Base-by-base conservation (phyloP, 2,888 invertebrate genomes). In the Chymomyza fuscimana region DNA sequence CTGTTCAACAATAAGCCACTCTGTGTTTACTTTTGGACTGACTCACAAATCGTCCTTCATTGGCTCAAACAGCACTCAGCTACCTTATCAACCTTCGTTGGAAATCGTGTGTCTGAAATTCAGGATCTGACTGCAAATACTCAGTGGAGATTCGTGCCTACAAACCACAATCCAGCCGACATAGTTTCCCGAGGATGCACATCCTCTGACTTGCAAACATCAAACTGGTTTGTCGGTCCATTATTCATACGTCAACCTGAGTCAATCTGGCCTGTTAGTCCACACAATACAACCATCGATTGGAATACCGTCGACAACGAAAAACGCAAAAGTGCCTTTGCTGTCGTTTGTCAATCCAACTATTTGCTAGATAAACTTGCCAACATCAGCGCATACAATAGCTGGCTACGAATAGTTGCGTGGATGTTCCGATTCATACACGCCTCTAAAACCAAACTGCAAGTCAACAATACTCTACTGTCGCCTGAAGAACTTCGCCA, bases 231-330 rank as follows among this genome's bases (percentile, higher is more conserved):
- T 29, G 5, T 56, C n/a, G 65, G 59, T 56, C 59, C 65, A 19
- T 7, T 22, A 16, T 69, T 69, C 29, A 54, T 69, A 50, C 15
- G 25, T 19, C 36, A 50, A 25, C 22, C 67, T 67, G 16, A 63
- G 69, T 69, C 70, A 73, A 40, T 0, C 7, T 92, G 81, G 90
- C 63, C 66, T 16, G 56, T 63, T 36, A 59, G 61, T 63, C 36
- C 32, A 58, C 7, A 40, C 0, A 46, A 61, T 25, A 40, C 10
- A 2, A 16, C 1, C 15, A 25, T 73, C 5, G 63, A 69, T 19
- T 5, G 69, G 19, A 62, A 70, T 25, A 67, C 67, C 19, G 29
- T 70, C 5, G 29, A 69, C 15, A 62, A 65, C 19, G 74, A 78
- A 25, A 73, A 59, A 40, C 62, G 71, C 2, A 67, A 65, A 52